Evolutionary conservation across 2,888 invertebrate species (phyloP), one percentile per base, ranked within the genome.

Genomic region (Erpobdella octoculata): DNA sequence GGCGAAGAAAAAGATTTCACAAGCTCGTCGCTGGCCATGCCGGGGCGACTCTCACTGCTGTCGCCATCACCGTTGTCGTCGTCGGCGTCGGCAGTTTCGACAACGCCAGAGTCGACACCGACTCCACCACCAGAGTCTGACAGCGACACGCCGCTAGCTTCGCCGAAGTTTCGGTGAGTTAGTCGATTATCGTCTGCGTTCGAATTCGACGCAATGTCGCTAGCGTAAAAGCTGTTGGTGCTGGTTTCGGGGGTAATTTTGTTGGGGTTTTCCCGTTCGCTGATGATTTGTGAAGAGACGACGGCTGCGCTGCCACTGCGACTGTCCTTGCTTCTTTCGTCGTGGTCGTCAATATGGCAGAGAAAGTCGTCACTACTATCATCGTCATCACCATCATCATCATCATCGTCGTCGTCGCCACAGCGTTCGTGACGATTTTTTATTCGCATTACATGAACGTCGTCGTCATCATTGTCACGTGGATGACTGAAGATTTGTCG

Each of bases 51-150:
- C 1, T 1, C 68, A 21, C n/a, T 35, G 8, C 21, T n/a, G 1
- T 66, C 25, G 35, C 15, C 38, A 25, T 66, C 41, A 21, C n/a
- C 66, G 38, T 66, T 35, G 38, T 36, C 66, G 33, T 65, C 35
- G 36, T 21, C 35, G 31, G 21, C 62, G 15, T 6, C 62, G 5
- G 33, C 15, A 15, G 46, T 15, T 46, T 15, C 15, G 15, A 18
- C n/a, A 46, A 46, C n/a, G 46, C 15, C 15, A 46, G 15, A 18
- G 46, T 15, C 46, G 46, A 46, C 46, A 15, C n/a, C n/a, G 46
- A 46, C 15, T 18, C n/a, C n/a, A 15, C 46, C 15, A 46, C 46
- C 46, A 18, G 46, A 46, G 46, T 15, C 15, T 15, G n/a, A 18
- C 15, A 46, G 46, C 15, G n/a, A 18, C 15, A 46, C 41, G 28